Base-by-base conservation (phyloP, 2,888 invertebrate genomes). In the Eupithecia dodoneata region DNA sequence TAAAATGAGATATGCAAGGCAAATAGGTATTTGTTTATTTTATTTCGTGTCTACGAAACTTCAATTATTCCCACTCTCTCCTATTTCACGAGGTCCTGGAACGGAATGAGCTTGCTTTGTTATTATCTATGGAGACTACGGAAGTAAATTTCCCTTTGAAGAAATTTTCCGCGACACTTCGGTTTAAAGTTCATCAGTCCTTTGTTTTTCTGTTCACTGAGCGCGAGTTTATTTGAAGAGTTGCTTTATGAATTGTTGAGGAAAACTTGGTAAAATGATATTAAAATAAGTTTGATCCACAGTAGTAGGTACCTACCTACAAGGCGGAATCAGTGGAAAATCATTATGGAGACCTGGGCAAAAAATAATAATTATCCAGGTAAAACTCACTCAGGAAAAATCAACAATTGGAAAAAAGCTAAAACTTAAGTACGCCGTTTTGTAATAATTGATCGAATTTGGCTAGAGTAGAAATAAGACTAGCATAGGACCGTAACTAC, bases 131-230 rank as follows among this genome's bases (percentile, higher is more conserved):
- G 81, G 76, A 81, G 78, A 81, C 80, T 80, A 79, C 80, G 81
- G 81, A 81, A 81, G 81, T 81, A 81, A 80, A 81, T 83, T 83
- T 80, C 80, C 79, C 83, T 83, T 83, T 83, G 81, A 83, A 80
- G 75, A 79, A 77, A 81, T 81, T 81, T 80, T 79, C 81, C 78
- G 72, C 82, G 82, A 83, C 83, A 83, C 81, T 83, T 81, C 80
- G 78, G 79, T 81, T 81, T 81, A 79, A 81, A 83, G 81, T 83
- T 83, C 83, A 81, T 81, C 83, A 83, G 72, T 81, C 77, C 78
- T 73, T 77, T 80, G 78, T 79, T 81, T 79, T 82, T 80, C 81
- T 79, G 81, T 78, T 81, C 83, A 81, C 74, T 81, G 83, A 80
- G 71, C 78, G 72, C 18, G 75, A 79, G 79, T 79, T 81, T 81